phyloP scores from a whole-genome alignment of 2,113 vertebrate genomes.

The Benitochromis conjunctus region DNA sequence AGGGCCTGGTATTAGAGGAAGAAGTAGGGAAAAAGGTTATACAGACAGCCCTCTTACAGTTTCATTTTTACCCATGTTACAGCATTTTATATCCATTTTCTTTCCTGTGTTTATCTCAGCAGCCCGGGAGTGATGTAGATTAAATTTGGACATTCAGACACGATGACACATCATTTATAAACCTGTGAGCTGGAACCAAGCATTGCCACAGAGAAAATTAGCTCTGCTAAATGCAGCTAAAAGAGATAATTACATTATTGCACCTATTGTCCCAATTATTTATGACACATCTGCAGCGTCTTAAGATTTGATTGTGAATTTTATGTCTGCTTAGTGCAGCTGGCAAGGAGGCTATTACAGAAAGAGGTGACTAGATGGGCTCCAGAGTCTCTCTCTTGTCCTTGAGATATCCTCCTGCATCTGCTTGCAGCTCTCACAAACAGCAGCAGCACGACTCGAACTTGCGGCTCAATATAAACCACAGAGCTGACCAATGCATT shows the following conservation, averaged over 20 bases:
- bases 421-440: conserved; percentile 3
- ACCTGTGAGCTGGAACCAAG: neutral
- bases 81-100: neutral
- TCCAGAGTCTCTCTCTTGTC: neutral
- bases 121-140: neutral
- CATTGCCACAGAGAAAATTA: neutral
- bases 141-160: neutral
- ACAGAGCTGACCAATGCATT: conserved; percentile 32
- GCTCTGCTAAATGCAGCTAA: neutral
- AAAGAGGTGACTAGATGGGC: neutral
- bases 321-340: neutral
- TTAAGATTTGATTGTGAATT: neutral
- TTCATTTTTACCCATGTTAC: neutral
- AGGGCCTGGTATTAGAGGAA: conserved; percentile 80
- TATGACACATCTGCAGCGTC: neutral
- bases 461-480: conserved; percentile 45
- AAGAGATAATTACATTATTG: neutral
- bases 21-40: neutral
- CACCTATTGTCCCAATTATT: neutral
- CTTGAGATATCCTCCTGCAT: conserved; percentile 16
- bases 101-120: neutral
- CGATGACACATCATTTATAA: neutral
- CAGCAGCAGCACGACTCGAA: conserved; percentile 23
- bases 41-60: neutral
- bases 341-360: neutral